phyloP scores from a whole-genome alignment of 2,113 vertebrate species.

The Ovibos moschatus region DNA sequence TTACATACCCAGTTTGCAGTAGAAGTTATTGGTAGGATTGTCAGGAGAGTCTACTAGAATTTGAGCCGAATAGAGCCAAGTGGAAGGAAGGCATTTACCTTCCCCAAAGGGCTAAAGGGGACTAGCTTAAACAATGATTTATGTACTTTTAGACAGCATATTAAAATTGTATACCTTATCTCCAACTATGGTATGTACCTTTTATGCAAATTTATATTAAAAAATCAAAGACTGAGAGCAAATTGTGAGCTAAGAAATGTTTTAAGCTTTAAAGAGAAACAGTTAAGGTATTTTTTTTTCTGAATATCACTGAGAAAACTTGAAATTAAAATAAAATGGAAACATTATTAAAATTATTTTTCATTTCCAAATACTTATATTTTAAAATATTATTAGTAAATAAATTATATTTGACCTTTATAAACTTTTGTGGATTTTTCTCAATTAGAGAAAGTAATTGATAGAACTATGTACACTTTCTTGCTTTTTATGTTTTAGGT shows the following conservation, averaged over 20 bases:
- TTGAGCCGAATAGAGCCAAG: not conserved
- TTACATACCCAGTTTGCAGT: accelerated
- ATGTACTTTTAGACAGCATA: not conserved
- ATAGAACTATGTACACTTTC: not conserved
- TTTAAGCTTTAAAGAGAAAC: not conserved
- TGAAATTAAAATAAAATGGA: not conserved
- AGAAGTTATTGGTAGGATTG: not conserved
- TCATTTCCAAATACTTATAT: not conserved
- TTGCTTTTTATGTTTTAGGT: not conserved
- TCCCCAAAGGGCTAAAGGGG: not conserved
- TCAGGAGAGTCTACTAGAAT: not conserved
- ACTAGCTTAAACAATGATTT: not conserved
- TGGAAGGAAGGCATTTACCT: not conserved
- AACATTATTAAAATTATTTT: not conserved
- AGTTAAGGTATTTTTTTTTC: not conserved
- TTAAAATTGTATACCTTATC: not conserved
- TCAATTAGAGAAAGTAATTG: not conserved
- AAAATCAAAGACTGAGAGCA: not conserved
- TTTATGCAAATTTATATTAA: not conserved
- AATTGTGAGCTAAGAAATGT: not conserved
- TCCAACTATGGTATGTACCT: not conserved
- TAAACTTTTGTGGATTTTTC: not conserved
- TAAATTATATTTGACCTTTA: not conserved
- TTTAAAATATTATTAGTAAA: not conserved
- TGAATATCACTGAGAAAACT: not conserved